A percentile compares a stretch with the other conserved stretches of the same genome.
Conservation (phyloP, 2,113 vertebrate genomes). For the Seriola rivoliana region DNA sequence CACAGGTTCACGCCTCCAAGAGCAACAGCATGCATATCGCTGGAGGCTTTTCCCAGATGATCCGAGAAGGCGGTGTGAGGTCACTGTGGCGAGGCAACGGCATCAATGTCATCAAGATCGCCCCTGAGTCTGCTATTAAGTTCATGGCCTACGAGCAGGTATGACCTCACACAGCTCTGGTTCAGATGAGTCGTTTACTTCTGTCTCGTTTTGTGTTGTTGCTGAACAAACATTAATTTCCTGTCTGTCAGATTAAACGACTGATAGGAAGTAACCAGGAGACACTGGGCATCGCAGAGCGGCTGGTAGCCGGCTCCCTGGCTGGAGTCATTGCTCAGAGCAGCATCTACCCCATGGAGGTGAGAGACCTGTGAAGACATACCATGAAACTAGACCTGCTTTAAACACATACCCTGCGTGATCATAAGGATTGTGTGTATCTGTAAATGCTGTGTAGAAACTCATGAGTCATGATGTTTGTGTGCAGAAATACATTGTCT, state of each 20-base stretch:
- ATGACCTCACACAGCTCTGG: background rate
- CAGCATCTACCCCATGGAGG: slow-evolving; percentile 99
- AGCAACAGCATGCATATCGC: slow-evolving; percentile 93
- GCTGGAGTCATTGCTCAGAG: slow-evolving; percentile 95
- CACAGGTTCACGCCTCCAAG: slow-evolving; percentile 93
- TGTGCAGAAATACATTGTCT: slow-evolving; percentile 20
- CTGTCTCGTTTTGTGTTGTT: background rate
- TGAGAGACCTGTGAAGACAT: slow-evolving; percentile 59
- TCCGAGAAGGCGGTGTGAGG: slow-evolving; percentile 90
- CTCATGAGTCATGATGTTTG: slow-evolving; percentile 9
- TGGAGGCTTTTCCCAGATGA: slow-evolving; percentile 93
- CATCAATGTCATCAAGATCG: slow-evolving; percentile 97
- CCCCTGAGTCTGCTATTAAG: slow-evolving; percentile 95
- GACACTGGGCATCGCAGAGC: slow-evolving; percentile 90
- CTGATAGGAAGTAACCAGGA: slow-evolving; percentile 94
- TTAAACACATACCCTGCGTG: background rate
- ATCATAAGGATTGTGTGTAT: background rate
- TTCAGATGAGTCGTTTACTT: background rate
- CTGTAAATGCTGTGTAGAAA: background rate
- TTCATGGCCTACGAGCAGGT: slow-evolving; percentile 99
- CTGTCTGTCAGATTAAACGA: slow-evolving; percentile 89
- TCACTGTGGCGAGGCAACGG: slow-evolving; percentile 96
- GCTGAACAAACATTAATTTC: background rate
- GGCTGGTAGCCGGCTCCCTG: slow-evolving; percentile 92
- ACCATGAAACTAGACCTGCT: background rate